A percentile compares a stretch with the other conserved stretches of the same genome.
Evolutionary conservation across 35 echinoderm and acorn worm genomes (phyloP).

Genomic region (Holothuria glaberrima): DNA sequence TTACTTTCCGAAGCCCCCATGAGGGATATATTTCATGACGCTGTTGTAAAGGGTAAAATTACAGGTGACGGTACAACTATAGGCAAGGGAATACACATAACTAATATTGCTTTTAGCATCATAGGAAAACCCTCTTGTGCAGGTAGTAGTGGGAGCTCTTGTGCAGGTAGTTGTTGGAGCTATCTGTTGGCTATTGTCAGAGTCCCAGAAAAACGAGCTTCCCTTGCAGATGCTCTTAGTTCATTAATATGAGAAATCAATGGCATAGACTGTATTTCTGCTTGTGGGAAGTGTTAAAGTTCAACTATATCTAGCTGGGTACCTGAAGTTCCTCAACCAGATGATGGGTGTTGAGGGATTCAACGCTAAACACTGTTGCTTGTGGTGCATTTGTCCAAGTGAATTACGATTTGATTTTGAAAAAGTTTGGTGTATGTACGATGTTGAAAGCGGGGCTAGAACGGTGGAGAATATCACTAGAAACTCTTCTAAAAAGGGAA

Average conservation of each 20-base stretch:
- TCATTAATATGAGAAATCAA: conserved; percentile 33
- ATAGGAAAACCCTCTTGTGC: conserved; percentile 30
- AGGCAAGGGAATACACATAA: conserved; percentile 31
- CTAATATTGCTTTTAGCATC: conserved; percentile 33
- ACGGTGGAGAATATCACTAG: conserved; percentile 39
- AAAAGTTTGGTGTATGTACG: conserved; percentile 49
- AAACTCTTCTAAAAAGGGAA: neutral
- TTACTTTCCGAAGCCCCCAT: conserved; percentile 5
- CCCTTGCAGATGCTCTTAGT: conserved; percentile 22
- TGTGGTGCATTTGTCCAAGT: conserved; percentile 64
- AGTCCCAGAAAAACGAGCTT: conserved; percentile 26
- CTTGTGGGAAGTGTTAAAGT: conserved; percentile 21
- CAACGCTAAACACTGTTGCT: conserved; percentile 50
- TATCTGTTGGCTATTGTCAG: conserved; percentile 26
- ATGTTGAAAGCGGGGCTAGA: conserved; percentile 9
- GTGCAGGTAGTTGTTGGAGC: conserved; percentile 18
- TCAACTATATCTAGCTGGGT: conserved; percentile 27
- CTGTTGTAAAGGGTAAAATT: neutral
- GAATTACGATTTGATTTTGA: conserved; percentile 12
- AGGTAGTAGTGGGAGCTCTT: conserved; percentile 28
- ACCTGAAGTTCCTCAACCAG: conserved; percentile 56
- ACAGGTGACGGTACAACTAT: neutral
- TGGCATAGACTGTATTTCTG: conserved; percentile 20
- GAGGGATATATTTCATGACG: conserved; percentile 20
- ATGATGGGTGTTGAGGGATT: conserved; percentile 61